These are phyloP conservation scores for Ispidina lecontei DNA, from an alignment of 2,797 vertebrate genomes.

Conservation along the genomic window DNA sequence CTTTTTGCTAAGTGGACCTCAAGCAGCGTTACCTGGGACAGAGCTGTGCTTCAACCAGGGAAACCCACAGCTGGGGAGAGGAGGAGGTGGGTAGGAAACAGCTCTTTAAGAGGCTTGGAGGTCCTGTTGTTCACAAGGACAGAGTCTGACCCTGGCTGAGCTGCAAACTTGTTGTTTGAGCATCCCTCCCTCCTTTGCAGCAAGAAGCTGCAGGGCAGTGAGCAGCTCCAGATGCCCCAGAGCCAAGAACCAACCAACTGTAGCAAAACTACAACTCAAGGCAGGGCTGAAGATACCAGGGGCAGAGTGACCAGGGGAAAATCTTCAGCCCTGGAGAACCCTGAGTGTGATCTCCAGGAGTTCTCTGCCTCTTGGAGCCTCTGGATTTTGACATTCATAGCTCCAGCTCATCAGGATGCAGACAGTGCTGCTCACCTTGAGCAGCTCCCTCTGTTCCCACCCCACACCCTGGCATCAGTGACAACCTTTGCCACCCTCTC, in stretches of 20 bases:
- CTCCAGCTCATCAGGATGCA: slow-evolving; percentile 38
- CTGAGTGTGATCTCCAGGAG: neutral
- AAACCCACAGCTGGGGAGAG: neutral
- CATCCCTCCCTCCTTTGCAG: neutral
- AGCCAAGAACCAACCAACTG: neutral
- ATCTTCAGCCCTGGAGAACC: neutral
- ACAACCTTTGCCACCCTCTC: neutral
- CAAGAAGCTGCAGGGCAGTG: neutral
- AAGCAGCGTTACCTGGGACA: neutral
- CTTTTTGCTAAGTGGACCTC: neutral
- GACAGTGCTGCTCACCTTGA: slow-evolving; percentile 26
- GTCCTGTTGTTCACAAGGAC: neutral
- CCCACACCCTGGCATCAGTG: neutral
- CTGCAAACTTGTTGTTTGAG: neutral
- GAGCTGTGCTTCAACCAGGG: neutral
- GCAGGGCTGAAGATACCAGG: neutral
- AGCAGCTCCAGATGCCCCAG: neutral
- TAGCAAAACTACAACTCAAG: neutral
- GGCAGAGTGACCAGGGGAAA: neutral
- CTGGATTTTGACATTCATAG: neutral
- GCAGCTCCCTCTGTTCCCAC: neutral
- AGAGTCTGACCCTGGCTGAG: neutral
- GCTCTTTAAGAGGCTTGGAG: neutral
- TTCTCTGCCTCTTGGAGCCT: neutral
- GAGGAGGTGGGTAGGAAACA: neutral